A percentile compares a stretch with the other conserved stretches of the same genome.
Evolutionary conservation across 2,888 invertebrate genomes (phyloP).

Genomic region (Podotricha telesiphe): DNA sequence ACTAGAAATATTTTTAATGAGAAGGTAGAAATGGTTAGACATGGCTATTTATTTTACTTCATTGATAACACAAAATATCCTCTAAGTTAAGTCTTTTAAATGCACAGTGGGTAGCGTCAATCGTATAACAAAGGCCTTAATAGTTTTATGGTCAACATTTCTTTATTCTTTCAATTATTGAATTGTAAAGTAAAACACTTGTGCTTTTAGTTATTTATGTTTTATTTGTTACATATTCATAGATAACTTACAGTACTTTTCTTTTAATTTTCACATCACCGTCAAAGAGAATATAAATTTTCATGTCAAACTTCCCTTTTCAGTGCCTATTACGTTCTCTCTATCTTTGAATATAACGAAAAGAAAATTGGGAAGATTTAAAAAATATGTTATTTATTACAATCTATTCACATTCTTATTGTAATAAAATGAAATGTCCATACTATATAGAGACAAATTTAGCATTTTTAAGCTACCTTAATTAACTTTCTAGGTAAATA

Average conservation of each 20-base stretch:
- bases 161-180: slow-evolving; percentile 27
- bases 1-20: not conserved
- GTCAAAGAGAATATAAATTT: too few relatives aligned
- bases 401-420: not conserved
- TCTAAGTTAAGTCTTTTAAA: slow-evolving; percentile 25
- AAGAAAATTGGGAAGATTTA: not conserved
- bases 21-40: not conserved
- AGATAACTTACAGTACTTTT: too few relatives aligned
- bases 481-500: slow-evolving; percentile 30
- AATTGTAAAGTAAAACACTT: not conserved
- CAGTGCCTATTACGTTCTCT: too few relatives aligned
- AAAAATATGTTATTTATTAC: not conserved
- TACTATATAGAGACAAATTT: not conserved
- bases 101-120: slow-evolving; percentile 32
- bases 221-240: not conserved
- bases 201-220: slow-evolving; percentile 5
- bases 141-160: slow-evolving; percentile 36
- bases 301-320: too few relatives aligned
- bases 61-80: slow-evolving; percentile 6
- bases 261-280: too few relatives aligned
- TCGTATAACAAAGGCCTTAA: slow-evolving; percentile 32
- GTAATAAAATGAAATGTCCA: not conserved
- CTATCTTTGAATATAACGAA: not conserved
- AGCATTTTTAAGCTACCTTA: slow-evolving; percentile 21
- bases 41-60: slow-evolving; percentile 6